Conservation (phyloP, 30 jellyfish, hydroid and myxozoan species). For the Euphysa ruthae region DNA sequence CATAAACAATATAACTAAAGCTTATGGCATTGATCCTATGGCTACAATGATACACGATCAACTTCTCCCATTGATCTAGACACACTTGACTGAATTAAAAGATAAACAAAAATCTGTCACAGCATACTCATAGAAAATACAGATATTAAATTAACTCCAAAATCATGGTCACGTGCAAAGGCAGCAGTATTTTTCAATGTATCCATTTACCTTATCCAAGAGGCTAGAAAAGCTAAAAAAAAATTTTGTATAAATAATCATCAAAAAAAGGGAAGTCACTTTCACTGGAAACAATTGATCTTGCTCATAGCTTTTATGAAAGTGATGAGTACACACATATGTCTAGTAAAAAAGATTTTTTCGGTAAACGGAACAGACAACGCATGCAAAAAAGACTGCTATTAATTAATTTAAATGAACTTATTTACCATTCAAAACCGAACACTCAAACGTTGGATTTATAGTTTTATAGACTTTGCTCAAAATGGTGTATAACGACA, state of each 20-base stretch:
- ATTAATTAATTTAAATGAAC: background rate
- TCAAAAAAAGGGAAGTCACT: background rate
- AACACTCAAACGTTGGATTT: background rate
- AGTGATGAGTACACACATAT: background rate
- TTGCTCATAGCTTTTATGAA: background rate
- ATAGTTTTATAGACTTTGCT: background rate
- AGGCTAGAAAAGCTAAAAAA: background rate
- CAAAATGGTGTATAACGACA: background rate
- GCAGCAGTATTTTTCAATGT: background rate
- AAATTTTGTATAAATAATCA: background rate
- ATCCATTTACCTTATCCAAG: background rate
- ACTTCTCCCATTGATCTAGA: background rate
- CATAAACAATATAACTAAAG: background rate
- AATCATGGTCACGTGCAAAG: conserved; percentile 1
- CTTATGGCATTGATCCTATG: conserved; percentile 1
- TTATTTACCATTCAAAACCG: background rate
- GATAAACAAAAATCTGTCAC: background rate
- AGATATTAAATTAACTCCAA: background rate
- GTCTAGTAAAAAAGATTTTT: background rate
- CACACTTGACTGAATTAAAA: background rate
- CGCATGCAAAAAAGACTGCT: too few relatives aligned
- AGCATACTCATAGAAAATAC: background rate
- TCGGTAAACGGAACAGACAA: background rate
- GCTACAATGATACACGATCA: background rate
- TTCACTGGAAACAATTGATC: background rate